A percentile compares a stretch with the other conserved stretches of the same genome.
Conservation (phyloP, 2,113 vertebrate species). For the Aspiorhynchus laticeps region DNA sequence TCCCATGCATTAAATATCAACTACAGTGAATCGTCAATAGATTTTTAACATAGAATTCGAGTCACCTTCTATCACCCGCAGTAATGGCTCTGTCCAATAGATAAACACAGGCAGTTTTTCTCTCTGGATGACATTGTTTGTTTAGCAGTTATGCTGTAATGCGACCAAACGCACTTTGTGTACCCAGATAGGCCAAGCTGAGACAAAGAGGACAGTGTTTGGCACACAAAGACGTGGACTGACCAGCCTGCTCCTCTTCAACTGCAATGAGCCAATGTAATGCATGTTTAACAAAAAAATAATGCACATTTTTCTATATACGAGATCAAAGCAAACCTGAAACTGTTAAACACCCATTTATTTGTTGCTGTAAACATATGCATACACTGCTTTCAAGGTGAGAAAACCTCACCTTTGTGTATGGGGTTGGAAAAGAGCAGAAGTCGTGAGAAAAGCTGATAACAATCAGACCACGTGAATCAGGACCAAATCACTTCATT, state of each 20-base stretch:
- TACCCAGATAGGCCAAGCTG: constrained; percentile 41
- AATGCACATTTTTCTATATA: background rate
- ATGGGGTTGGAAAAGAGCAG: background rate
- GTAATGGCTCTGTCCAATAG: constrained; percentile 52
- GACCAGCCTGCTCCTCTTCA: constrained; percentile 18
- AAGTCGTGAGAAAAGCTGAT: background rate
- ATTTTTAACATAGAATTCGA: background rate
- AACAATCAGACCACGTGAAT: background rate
- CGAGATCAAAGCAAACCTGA: background rate
- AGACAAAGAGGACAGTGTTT: constrained; percentile 69
- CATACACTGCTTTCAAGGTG: constrained; percentile 1
- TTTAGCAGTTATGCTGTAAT: constrained; percentile 66
- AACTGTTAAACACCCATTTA: background rate
- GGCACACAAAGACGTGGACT: constrained; percentile 53
- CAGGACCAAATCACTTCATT: constrained; percentile 42
- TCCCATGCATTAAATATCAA: background rate
- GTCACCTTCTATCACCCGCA: background rate
- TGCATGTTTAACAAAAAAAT: background rate
- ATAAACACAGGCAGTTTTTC: constrained; percentile 61
- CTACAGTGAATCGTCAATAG: background rate
- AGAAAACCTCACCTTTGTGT: background rate
- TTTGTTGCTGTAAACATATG: background rate
- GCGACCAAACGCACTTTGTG: constrained; percentile 65
- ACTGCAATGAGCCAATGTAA: background rate
- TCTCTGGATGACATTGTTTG: constrained; percentile 66